Percentiles rank a stretch among this genome's conserved stretches.
Conservation (phyloP, 1,140 invertebrate genomes). For the Maconellicoccus hirsutus region DNA sequence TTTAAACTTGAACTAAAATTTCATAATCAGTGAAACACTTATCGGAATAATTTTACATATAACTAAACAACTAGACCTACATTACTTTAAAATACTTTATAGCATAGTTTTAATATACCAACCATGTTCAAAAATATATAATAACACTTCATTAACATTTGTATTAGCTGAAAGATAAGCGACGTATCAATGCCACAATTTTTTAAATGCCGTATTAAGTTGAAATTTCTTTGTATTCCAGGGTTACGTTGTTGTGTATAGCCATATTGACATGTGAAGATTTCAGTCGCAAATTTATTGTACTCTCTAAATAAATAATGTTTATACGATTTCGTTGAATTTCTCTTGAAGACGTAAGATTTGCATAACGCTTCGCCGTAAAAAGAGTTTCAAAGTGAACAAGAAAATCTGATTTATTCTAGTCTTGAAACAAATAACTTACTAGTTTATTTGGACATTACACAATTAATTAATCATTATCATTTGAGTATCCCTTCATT, state of each 20-base stretch:
- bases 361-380: no score
- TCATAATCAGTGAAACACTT: neutral
- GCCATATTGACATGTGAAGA: neutral
- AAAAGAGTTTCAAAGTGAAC: no score
- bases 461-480: no score
- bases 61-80: neutral
- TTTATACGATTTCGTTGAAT: neutral
- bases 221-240: neutral
- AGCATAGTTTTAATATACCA: neutral
- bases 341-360: neutral
- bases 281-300: neutral
- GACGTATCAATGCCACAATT: constrained; percentile 1
- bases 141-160: neutral
- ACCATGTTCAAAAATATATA: neutral
- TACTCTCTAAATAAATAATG: no score
- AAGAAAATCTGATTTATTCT: no score
- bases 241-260: neutral
- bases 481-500: neutral
- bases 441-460: no score
- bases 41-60: neutral
- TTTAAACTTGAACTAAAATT: neutral
- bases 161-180: neutral
- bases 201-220: neutral
- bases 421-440: no score
- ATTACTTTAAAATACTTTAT: neutral